Base-by-base conservation (phyloP, 2,888 invertebrate genomes). In the Cyclophora punctaria region DNA sequence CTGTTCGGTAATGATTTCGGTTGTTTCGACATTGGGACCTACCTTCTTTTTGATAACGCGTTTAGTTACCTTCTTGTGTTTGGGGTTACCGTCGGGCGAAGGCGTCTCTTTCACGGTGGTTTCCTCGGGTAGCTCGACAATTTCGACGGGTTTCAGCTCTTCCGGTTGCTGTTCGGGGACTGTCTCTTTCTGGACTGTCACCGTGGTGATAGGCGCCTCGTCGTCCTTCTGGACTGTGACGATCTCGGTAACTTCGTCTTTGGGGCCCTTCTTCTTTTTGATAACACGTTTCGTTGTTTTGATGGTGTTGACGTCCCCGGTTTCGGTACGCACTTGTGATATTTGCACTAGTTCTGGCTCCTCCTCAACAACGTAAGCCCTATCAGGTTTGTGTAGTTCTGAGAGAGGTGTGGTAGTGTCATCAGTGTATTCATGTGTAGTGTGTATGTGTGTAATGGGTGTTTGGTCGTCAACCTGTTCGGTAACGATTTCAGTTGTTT, bases 41-140 rank as follows among this genome's bases (percentile, higher is more conserved):
- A 62, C 58, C 7, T 62, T 63, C 52, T 69, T 88, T 62, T 83
- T 88, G 7, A 90, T 84, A 3, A 80, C 67, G 52, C 81, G 78
- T 33, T 56, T 63, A 0, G 53, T 64, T 35, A 67, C 51, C 45
- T 55, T 56, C 41, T 51, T 60, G 3, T 49, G 37, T 41, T 41
- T 46, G 20, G 20, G 41, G 52, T 57, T 61, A 55, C 60, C 63
- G 4, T 62, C 60, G 2, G 58, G 52, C 1, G 60, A 7, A 5
- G 45, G 35, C 0, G 51, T 40, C 44, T 55, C 55, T 42, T 62
- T 57, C 60, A 68, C 47, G 1, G 50, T 57, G 3, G 50, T 53
- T 46, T 64, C 55, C 35, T 59, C 49, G 7, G 42, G 42, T 7
- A 42, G 42, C 3, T 42, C 4, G 7, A 42, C 20, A 0, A 42